Percentiles rank a stretch among this genome's conserved stretches.
These are phyloP conservation scores for Agapostemon virescens DNA, from an alignment of 2,888 invertebrate genomes.

Conservation along the genomic window DNA sequence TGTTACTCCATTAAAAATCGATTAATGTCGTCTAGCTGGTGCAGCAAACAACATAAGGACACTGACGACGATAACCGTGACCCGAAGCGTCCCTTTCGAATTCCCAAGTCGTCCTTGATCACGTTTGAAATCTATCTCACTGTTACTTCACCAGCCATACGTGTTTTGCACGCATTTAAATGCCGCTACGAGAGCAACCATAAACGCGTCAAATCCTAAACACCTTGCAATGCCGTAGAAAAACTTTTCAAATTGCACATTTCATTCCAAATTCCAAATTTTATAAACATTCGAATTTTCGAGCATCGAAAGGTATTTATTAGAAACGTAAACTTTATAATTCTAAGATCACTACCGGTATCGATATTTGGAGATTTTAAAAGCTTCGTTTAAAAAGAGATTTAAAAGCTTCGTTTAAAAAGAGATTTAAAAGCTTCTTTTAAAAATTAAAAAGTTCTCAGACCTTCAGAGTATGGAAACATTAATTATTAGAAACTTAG, in stretches of 20 bases:
- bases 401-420: too few species aligned
- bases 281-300: too few species aligned
- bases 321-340: not conserved
- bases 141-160: constrained; percentile 32
- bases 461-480: too few species aligned
- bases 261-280: too few species aligned
- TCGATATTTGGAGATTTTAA: too few species aligned
- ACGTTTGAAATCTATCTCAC: constrained; percentile 42
- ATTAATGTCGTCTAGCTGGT: constrained; percentile 42
- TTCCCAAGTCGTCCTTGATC: constrained; percentile 54
- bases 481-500: not conserved
- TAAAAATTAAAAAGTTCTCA: too few species aligned
- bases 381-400: too few species aligned
- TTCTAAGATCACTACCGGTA: too few species aligned
- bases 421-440: too few species aligned
- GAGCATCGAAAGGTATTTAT: too few species aligned
- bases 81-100: constrained; percentile 60
- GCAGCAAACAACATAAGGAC: constrained; percentile 36
- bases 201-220: not conserved
- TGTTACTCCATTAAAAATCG: too few species aligned
- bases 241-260: not conserved
- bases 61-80: constrained; percentile 55
- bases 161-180: constrained; percentile 15
- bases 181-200: not conserved
- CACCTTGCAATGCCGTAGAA: not conserved